Evolutionary conservation across 2,888 invertebrate genomes (phyloP).

Genomic region (Sminthurinus aureus): DNA sequence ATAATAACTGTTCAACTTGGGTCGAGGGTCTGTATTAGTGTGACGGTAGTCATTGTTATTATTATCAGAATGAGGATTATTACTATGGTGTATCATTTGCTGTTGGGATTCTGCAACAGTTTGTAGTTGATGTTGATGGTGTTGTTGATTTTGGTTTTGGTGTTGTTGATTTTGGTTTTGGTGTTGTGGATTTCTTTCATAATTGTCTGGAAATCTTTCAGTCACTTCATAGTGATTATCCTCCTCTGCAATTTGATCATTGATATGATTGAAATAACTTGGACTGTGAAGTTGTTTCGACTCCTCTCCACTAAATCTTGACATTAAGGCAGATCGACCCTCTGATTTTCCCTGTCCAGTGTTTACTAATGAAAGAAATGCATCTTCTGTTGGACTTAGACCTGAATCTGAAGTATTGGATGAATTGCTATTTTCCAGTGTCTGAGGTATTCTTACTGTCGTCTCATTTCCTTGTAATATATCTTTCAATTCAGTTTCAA

Average conservation of each 20-base stretch:
- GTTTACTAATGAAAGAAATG: not conserved
- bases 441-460: too few relatives aligned
- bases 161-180: not conserved
- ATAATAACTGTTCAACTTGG: slow-evolving; percentile 50
- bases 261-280: slow-evolving; percentile 6
- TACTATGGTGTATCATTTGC: too few relatives aligned
- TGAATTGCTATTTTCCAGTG: too few relatives aligned
- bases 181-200: not conserved
- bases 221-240: slow-evolving; percentile 32
- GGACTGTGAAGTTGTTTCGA: slow-evolving; percentile 20
- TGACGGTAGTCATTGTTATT: not conserved
- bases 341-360: not conserved
- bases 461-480: too few relatives aligned
- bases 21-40: slow-evolving; percentile 23
- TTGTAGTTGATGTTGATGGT: not conserved
- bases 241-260: slow-evolving; percentile 38
- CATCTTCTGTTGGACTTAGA: not conserved
- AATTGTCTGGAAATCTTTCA: slow-evolving; percentile 13
- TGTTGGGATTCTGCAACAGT: not conserved
- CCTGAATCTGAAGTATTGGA: not conserved
- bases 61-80: not conserved
- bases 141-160: not conserved
- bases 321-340: not conserved
- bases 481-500: too few relatives aligned
- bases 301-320: not conserved